phyloP scores from a whole-genome alignment of 2,797 vertebrate species.

The Naso thynnoides region DNA sequence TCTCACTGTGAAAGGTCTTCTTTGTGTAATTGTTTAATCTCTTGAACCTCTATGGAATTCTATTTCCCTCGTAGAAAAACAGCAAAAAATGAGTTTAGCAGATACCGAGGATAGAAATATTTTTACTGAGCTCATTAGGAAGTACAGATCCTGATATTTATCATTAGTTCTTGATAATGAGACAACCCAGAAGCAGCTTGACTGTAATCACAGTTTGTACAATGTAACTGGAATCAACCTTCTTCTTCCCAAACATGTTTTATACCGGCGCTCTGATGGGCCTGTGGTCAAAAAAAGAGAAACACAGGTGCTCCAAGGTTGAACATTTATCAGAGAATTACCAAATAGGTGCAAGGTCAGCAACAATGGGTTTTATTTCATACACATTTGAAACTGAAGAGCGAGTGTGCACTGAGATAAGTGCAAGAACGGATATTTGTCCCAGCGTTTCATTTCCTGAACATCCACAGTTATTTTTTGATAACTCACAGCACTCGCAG shows the following conservation, averaged over 20 bases:
- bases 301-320: constrained; percentile 31
- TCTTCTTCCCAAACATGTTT: constrained; percentile 20
- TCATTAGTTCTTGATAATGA: constrained; percentile 48
- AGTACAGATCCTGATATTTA: constrained; percentile 30
- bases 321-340: constrained; percentile 9
- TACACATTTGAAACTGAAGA: constrained; percentile 8
- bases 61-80: constrained; percentile 6
- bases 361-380: constrained; percentile 3
- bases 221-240: constrained; percentile 39
- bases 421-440: constrained; percentile 31
- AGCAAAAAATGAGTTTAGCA: constrained; percentile 7
- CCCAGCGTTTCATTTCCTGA: constrained; percentile 48
- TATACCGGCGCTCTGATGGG: constrained; percentile 46
- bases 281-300: constrained; percentile 51
- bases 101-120: constrained; percentile 6
- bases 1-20: no score
- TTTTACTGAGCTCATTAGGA: constrained; percentile 19
- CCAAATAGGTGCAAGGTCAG: neutral
- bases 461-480: constrained; percentile 8
- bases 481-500: constrained; percentile 10
- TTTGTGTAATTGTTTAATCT: neutral
- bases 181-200: constrained; percentile 21
- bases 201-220: constrained; percentile 35
- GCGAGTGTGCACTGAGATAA: neutral
- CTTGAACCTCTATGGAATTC: neutral